Evolutionary conservation across 2,888 invertebrate species (phyloP), one percentile per base, ranked within the genome.

Genomic region (Panorpa germanica): DNA sequence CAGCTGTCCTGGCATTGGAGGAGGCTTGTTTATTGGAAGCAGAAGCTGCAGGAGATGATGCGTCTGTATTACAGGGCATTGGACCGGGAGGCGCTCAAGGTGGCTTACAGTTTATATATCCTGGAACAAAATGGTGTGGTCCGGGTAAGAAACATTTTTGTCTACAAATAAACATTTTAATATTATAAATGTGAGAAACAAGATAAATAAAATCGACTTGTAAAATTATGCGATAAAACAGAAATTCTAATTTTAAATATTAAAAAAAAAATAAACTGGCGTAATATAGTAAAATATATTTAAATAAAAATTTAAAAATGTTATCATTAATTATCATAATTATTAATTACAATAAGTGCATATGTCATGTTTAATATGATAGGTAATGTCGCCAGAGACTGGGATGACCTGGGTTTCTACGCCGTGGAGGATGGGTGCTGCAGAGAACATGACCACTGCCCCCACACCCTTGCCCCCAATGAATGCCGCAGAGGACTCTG

Each of bases 91-190:
- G n/a, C n/a, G n/a, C n/a, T n/a, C n/a, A n/a, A n/a, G n/a, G n/a
- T n/a, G n/a, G n/a, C n/a, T n/a, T 54, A 10, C 63, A 63, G n/a
- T 65, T 65, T 41, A 62, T 63, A 19, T 65, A 63, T 44, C 67
- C 70, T 31, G 78, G 77, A 3, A 80, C 80, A 0, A 75, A 76
- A 45, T 80, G 78, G 76, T 80, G 78, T 46, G 78, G 78, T 2
- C 69, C 71, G 28, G 78, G 62, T 57, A 42, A 43, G 33, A 35
- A 15, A 22, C 15, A 10, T 28, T 23, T 8, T 21, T 30, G 12
- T n/a, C n/a, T n/a, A n/a, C n/a, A n/a, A n/a, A n/a, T n/a, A n/a
- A n/a, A 13, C n/a, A 14, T 7, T 10, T 12, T 25, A 25, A n/a
- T n/a, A n/a, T n/a, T n/a, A n/a, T n/a, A n/a, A n/a, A n/a, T n/a